phyloP scores from a whole-genome alignment of 1,140 invertebrate species.

The Nomia melanderi region DNA sequence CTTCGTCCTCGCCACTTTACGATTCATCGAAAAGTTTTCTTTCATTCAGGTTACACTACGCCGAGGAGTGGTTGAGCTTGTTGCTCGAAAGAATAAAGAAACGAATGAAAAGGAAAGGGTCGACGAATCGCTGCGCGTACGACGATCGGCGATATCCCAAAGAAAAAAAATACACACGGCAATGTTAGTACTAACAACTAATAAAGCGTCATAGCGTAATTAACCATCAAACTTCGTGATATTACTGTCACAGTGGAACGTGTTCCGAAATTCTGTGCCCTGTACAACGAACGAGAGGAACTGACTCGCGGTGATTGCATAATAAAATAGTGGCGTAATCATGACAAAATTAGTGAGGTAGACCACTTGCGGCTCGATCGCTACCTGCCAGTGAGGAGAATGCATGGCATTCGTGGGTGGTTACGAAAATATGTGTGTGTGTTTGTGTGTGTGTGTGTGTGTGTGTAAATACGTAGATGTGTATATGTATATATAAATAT shows the following conservation, averaged over 20 bases:
- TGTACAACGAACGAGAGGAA: slow-evolving; percentile 40
- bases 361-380: slow-evolving; percentile 34
- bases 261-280: slow-evolving; percentile 47
- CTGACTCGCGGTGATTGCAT: slow-evolving; percentile 14
- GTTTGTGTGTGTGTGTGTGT: neutral
- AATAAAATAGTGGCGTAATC: slow-evolving; percentile 49
- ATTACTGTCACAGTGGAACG: slow-evolving; percentile 66
- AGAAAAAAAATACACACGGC: slow-evolving; percentile 58
- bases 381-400: slow-evolving; percentile 20
- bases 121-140: slow-evolving; percentile 18
- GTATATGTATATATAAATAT: neutral
- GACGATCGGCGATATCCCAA: slow-evolving; percentile 44
- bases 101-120: neutral
- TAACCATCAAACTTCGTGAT: slow-evolving; percentile 70
- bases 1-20: neutral
- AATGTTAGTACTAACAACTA: slow-evolving; percentile 76
- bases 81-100: neutral
- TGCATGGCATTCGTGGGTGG: neutral
- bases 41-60: neutral
- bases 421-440: neutral
- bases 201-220: slow-evolving; percentile 73
- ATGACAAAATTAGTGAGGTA: slow-evolving; percentile 48
- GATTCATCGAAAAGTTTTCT: slow-evolving; percentile 8
- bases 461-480: neutral
- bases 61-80: neutral